These are phyloP conservation scores for Aplochiton taeniatus DNA, from an alignment of 2,797 vertebrate genomes.

Conservation along the genomic window DNA sequence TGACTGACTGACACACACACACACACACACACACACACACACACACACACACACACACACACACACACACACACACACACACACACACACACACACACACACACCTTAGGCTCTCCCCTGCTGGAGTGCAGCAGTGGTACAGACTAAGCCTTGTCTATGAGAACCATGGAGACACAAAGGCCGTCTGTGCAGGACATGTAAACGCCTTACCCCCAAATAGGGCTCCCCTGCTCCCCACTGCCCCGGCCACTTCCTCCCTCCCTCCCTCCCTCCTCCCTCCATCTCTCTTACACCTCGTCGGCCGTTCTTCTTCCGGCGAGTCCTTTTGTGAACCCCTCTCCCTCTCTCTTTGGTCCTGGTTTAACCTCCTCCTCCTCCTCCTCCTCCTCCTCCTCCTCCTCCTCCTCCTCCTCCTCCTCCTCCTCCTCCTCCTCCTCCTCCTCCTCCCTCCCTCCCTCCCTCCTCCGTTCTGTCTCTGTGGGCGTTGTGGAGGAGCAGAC, in stretches of 20 bases:
- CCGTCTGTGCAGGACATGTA: slow-evolving; percentile 13
- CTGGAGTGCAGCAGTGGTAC: neutral
- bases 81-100: slow-evolving; percentile 16
- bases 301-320: too few relatives aligned
- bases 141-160: neutral
- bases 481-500: slow-evolving; percentile 8
- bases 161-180: slow-evolving; percentile 30
- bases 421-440: neutral
- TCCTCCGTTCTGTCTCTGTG: neutral
- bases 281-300: slow-evolving; percentile 13
- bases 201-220: slow-evolving; percentile 37
- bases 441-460: slow-evolving; percentile 6
- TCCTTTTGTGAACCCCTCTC: neutral
- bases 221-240: slow-evolving; percentile 21
- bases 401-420: neutral
- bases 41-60: neutral
- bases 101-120: slow-evolving; percentile 4
- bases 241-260: neutral
- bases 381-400: too few relatives aligned
- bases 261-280: neutral
- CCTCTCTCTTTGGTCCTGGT: neutral
- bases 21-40: too few relatives aligned
- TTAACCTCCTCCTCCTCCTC: neutral
- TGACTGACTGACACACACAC: too few relatives aligned
- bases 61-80: neutral